Conservation (phyloP, 2,888 invertebrate genomes). For the Julus scandinavius region DNA sequence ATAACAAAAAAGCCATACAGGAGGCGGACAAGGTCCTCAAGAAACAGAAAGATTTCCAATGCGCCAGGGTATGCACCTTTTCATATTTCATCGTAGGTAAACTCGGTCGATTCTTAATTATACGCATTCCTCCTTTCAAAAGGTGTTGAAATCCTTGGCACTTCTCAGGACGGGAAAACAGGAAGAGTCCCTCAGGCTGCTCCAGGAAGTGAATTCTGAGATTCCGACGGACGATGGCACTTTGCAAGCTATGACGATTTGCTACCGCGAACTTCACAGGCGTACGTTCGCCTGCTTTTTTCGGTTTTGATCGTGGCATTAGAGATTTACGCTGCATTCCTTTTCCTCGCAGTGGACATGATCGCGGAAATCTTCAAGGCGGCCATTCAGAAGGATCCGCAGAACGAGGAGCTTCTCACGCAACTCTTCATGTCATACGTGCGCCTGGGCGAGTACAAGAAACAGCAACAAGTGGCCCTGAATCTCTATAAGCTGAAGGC, state of each 20-base stretch:
- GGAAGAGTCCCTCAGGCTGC: constrained; percentile 79
- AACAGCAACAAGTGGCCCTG: constrained; percentile 91
- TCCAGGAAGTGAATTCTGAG: constrained; percentile 78
- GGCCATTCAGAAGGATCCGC: constrained; percentile 85
- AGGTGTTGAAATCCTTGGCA: constrained; percentile 91
- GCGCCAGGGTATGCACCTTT: constrained; percentile 74
- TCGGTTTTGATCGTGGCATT: neutral
- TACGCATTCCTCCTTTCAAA: neutral
- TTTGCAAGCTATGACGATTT: constrained; percentile 93
- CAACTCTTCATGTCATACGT: constrained; percentile 97
- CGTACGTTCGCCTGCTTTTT: constrained; percentile 73
- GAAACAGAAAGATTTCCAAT: constrained; percentile 88
- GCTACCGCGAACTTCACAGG: constrained; percentile 91
- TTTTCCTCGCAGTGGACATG: constrained; percentile 76
- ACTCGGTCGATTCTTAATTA: no score
- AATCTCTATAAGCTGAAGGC: constrained; percentile 88
- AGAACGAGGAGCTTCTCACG: constrained; percentile 90
- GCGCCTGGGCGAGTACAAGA: constrained; percentile 85
- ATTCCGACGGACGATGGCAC: constrained; percentile 92
- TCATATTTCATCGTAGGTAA: no score
- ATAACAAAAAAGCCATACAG: constrained; percentile 96
- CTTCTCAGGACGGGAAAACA: constrained; percentile 87
- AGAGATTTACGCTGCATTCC: neutral
- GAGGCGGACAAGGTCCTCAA: constrained; percentile 96
- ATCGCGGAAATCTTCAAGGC: constrained; percentile 90